Evolutionary conservation across 2,797 vertebrate species (phyloP), one percentile per base, ranked within the genome.

Genomic region (Macroramphosus scolopax): DNA sequence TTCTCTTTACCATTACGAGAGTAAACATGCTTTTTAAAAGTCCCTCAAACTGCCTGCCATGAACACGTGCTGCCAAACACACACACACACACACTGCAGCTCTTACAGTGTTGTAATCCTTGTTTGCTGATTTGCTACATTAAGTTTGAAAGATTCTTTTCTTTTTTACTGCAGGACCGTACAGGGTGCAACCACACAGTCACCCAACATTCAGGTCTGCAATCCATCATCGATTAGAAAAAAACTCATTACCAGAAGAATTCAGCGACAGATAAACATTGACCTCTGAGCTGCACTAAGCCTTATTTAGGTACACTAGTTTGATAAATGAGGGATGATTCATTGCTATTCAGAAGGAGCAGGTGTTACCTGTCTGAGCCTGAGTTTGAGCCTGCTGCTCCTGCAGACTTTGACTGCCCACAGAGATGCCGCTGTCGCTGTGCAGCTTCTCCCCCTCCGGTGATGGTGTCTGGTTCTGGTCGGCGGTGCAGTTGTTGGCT

Each of bases 401-500:
- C 7, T 94, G 95, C 49, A 94, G 91, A 77, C 96, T 98, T 66
- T 96, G 94, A 78, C 91, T 95, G 85, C 97, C 94, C 66, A 98
- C 96, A 0, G 96, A 98, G 78, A 98, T 98, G 52, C 96, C 96
- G 0, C 96, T 98, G 87, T 98, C 96, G 0, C 96, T 98, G 85
- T 98, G 96, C 15, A 98, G 91, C 54, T 98, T 98, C 77, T 98
- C 96, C 0, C 94, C 96, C 76, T 98, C 96, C 0, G 96, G 94
- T 0, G 95, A 96, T 0, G 95, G 93, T 0, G 94, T 97, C 87
- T 97, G 96, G 85, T 95, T 96, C 49, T 81, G 85, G 53, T 86
- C 87, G 54, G 87, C 88, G 0, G 93, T 91, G 58, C 93, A 85
- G 86, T 93, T 97, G 82, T 94, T 93, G 69, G 93, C 92, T 0